These are phyloP conservation scores for Sericinus montela DNA, from an alignment of 2,888 invertebrate species.

Conservation along the genomic window DNA sequence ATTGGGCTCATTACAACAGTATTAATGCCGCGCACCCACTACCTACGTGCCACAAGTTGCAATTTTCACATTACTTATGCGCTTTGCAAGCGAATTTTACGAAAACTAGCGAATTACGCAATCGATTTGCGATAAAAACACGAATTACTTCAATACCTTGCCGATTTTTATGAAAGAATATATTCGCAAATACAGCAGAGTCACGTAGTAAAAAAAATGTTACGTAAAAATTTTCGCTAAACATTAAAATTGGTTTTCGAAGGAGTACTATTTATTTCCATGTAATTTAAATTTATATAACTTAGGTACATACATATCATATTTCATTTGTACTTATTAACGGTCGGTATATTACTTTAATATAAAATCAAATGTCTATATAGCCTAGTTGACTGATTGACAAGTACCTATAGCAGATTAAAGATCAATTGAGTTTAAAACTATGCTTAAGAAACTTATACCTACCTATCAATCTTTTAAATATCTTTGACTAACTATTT, in stretches of 20 bases:
- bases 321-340: too few relatives aligned
- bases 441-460: too few relatives aligned
- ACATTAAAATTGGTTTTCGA: neutral
- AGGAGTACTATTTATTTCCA: neutral
- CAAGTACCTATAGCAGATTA: too few relatives aligned
- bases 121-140: conserved; percentile 17
- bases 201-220: conserved; percentile 19
- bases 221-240: neutral
- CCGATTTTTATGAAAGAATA: conserved; percentile 18
- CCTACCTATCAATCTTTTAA: too few relatives aligned
- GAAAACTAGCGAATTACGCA: conserved; percentile 19
- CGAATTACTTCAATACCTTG: conserved; percentile 11
- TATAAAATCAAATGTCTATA: too few relatives aligned
- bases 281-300: too few relatives aligned
- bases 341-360: too few relatives aligned
- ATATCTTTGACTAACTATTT: too few relatives aligned
- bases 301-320: too few relatives aligned
- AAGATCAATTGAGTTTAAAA: too few relatives aligned
- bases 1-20: conserved; percentile 2
- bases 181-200: conserved; percentile 13
- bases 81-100: conserved; percentile 16
- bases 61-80: neutral
- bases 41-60: conserved; percentile 11
- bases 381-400: too few relatives aligned
- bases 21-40: neutral